Conservation (phyloP, 1,140 invertebrate species). For the Heliconius hewitsoni region DNA sequence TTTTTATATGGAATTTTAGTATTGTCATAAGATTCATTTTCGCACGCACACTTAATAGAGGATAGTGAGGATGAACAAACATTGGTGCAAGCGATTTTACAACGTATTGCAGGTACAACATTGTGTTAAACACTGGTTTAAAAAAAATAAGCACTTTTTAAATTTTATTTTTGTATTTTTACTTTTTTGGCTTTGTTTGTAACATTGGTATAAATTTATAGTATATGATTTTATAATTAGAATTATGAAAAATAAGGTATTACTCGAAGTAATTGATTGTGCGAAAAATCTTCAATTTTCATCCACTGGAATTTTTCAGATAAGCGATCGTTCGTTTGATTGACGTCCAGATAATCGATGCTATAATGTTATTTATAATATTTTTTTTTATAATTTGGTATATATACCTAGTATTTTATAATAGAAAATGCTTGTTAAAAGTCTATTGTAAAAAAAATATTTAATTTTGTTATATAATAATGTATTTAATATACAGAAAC, state of each 20-base stretch:
- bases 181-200: no score
- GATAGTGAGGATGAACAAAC: slow-evolving; percentile 62
- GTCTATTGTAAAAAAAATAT: no score
- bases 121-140: background rate
- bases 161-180: background rate
- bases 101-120: slow-evolving; percentile 66
- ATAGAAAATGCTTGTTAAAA: background rate
- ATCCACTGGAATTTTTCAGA: no score
- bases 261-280: no score
- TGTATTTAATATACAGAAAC: slow-evolving; percentile 32
- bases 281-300: no score
- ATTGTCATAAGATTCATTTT: slow-evolving; percentile 45
- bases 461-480: background rate
- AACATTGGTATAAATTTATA: no score
- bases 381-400: background rate
- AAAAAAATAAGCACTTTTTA: background rate
- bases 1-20: background rate
- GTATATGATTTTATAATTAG: no score
- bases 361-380: no score
- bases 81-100: slow-evolving; percentile 69
- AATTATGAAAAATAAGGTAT: no score
- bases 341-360: no score
- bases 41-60: slow-evolving; percentile 58
- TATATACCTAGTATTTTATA: background rate
- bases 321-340: no score